Evolutionary conservation across 2,113 vertebrate genomes (phyloP).

Genomic region (Desmodus rotundus): DNA sequence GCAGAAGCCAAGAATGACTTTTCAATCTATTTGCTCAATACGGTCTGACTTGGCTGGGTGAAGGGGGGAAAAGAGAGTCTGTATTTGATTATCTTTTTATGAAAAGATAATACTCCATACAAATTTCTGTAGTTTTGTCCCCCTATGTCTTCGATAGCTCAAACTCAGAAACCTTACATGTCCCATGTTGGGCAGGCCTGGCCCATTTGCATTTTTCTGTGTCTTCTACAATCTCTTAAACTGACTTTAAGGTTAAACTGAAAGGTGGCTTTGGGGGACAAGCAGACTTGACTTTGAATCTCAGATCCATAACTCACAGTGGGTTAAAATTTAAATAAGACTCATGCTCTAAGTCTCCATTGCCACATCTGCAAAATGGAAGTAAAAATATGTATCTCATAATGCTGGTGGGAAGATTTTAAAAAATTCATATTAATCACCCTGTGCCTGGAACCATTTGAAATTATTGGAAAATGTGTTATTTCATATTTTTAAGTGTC

Average conservation of each 20-base stretch:
- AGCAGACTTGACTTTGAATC: not conserved
- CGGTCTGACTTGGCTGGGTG: not conserved
- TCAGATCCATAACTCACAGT: not conserved
- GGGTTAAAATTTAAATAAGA: not conserved
- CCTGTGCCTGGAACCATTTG: not conserved
- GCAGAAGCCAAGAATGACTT: not conserved
- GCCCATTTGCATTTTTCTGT: not conserved
- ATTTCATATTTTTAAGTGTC: not conserved
- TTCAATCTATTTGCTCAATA: not conserved
- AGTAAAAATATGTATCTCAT: not conserved
- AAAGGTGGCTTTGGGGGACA: not conserved
- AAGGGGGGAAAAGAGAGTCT: not conserved
- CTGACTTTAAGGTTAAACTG: not conserved
- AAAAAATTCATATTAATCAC: not conserved
- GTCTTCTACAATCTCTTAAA: not conserved
- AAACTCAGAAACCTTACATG: not conserved
- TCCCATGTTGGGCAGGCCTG: not conserved
- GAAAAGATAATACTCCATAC: not conserved
- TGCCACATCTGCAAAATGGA: not conserved
- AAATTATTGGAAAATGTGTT: not conserved
- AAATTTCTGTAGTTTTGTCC: not conserved
- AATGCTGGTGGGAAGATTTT: not conserved
- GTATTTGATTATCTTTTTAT: not conserved
- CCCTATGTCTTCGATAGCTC: not conserved
- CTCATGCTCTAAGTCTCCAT: not conserved